Evolutionary conservation across 2,113 vertebrate genomes (phyloP), one percentile per base, ranked within the genome.

Genomic region (Podarcis cretensis): DNA sequence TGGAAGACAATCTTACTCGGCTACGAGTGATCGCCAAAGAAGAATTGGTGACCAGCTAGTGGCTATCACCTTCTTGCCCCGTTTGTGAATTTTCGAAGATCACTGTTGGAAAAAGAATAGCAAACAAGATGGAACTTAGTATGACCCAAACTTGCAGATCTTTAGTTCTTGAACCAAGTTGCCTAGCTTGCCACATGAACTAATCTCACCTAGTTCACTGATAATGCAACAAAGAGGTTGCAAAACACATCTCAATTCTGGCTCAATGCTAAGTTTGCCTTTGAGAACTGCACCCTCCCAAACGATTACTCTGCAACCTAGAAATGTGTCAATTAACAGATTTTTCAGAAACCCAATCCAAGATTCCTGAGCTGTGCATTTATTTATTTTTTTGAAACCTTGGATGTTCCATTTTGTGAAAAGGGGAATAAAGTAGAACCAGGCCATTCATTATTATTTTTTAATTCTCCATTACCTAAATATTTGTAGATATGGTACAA

Each of bases 301-400:
- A 32, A 27, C 54, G 16, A 54, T 48, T 73, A 18, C 68, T 71
- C 32, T 59, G 4, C 85, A 81, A 71, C 54, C 65, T 87, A 81
- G 35, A 87, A 73, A 65, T 82, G 80, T 75, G 78, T 75, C 27
- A 37, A 37, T 3, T 32, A 82, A 88, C 57, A 81, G 37, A 87
- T 81, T 75, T 81, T 68, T 65, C 37, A 32, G 27, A 40, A 20
- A 40, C 69, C 37, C 21, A 4, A 43, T 8, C 37, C 71, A 48
- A 30, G 6, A 14, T 43, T 88, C 27, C 69, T 18, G 9, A 63
- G 5, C 32, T 73, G 25, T 43, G 30, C 48, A 12, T 54, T 54
- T 54, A 54, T 54, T 54, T 54, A 54, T 75, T 12, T 75, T 75
- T 48, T 10, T 68, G 18, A 37, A 40, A 40, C 8, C 25, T 37